These are phyloP conservation scores for Alexandromys fortis DNA, from an alignment of 2,113 vertebrate genomes.

Conservation along the genomic window DNA sequence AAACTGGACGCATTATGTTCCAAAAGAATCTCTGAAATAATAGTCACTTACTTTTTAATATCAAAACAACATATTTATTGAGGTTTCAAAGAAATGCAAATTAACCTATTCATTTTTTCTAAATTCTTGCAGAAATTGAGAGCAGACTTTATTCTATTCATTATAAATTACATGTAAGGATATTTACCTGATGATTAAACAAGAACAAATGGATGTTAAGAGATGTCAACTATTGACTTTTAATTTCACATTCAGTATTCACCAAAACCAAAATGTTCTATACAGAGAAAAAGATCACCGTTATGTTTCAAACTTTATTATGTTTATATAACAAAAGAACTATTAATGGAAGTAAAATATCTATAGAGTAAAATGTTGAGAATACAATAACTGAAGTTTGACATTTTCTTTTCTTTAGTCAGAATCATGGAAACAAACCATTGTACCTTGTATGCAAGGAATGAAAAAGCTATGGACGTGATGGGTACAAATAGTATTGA, in stretches of 20 bases:
- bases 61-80: not conserved
- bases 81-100: conserved; percentile 10
- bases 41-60: not conserved
- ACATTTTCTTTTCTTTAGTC: not conserved
- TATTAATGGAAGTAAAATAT: not conserved
- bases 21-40: not conserved
- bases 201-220: not conserved
- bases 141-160: conserved; percentile 13
- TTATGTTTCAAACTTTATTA: not conserved
- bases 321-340: not conserved
- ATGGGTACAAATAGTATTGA: not conserved
- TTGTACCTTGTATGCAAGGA: not conserved
- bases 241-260: not conserved
- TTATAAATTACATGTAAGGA: not conserved
- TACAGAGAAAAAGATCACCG: not conserved
- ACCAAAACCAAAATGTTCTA: not conserved
- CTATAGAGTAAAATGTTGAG: not conserved
- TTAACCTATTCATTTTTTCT: not conserved
- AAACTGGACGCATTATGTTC: not conserved
- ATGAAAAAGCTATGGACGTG: not conserved
- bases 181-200: not conserved
- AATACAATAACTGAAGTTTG: fast-evolving
- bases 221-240: not conserved
- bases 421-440: not conserved
- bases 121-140: not conserved